Conservation (phyloP, 2,113 vertebrate species). For the Hypocryptadius cinnamomeus region DNA sequence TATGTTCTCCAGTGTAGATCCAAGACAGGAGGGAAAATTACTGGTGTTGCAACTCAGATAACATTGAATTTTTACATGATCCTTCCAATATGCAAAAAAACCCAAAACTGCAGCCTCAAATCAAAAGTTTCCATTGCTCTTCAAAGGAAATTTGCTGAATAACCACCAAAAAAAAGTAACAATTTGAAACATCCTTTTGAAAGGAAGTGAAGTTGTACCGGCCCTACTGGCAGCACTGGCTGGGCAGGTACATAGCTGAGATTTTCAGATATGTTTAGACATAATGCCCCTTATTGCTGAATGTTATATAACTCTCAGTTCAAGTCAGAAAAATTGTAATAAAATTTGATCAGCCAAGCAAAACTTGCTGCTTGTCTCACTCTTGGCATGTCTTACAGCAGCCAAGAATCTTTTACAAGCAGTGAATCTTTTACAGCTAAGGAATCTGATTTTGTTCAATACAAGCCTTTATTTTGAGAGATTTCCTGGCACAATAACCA, state of each 20-base stretch:
- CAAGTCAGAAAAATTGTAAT: neutral
- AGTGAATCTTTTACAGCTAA: neutral
- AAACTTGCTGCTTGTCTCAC: neutral
- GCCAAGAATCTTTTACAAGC: neutral
- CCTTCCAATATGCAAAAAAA: neutral
- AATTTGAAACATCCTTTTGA: neutral
- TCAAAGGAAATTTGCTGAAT: neutral
- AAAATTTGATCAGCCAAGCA: neutral
- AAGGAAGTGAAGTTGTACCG: neutral
- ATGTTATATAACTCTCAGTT: neutral
- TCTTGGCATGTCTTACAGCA: neutral
- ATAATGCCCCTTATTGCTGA: neutral
- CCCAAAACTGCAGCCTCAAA: neutral
- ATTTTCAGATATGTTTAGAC: neutral
- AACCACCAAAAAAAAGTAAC: neutral
- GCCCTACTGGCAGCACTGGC: neutral
- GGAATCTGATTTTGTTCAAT: neutral
- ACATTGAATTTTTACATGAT: neutral
- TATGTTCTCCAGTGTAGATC: neutral
- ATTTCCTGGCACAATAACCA: neutral
- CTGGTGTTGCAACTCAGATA: neutral
- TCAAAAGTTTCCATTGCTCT: neutral
- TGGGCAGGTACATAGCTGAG: neutral
- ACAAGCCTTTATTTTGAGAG: neutral
- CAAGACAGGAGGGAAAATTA: neutral